phyloP scores from a whole-genome alignment of 2,888 invertebrate genomes.

The Erebia ligea region DNA sequence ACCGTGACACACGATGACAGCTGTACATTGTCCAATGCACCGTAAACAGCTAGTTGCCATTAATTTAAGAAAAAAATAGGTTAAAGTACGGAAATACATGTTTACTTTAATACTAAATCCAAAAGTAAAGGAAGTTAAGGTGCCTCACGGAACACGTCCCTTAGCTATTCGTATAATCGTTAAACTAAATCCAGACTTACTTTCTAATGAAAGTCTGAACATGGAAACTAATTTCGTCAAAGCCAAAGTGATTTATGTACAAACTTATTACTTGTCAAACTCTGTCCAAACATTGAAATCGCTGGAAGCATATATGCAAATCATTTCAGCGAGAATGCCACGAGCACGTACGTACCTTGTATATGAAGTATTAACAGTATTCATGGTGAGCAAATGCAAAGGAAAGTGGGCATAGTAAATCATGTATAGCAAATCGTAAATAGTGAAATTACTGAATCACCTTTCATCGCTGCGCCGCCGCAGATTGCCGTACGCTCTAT shows the following conservation, averaged over 20 bases:
- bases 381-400: conserved; percentile 11
- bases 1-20: conserved; percentile 7
- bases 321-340: not conserved
- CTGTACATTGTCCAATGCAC: conserved; percentile 17
- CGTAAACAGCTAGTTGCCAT: not conserved
- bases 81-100: not conserved
- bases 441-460: conserved; percentile 24
- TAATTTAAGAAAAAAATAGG: not conserved
- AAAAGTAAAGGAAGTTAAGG: not conserved
- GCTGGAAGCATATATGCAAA: conserved; percentile 1
- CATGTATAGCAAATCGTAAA: conserved; percentile 28
- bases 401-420: conserved; percentile 24
- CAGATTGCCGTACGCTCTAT: conserved; percentile 18
- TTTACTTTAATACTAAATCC: not conserved
- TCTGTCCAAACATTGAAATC: conserved; percentile 3
- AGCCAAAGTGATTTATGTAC: not conserved
- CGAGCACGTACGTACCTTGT: conserved; percentile 1
- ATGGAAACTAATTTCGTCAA: not conserved
- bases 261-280: conserved; percentile 5
- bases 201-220: conserved; percentile 4
- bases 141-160: not conserved
- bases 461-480: conserved; percentile 8
- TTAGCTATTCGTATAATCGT: not conserved
- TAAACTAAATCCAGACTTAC: not conserved
- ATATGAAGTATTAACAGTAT: not conserved